Percentiles rank a stretch among this genome's conserved stretches.
These are phyloP conservation scores for Turnix velox DNA, from an alignment of 2,113 vertebrate species.

Conservation along the genomic window DNA sequence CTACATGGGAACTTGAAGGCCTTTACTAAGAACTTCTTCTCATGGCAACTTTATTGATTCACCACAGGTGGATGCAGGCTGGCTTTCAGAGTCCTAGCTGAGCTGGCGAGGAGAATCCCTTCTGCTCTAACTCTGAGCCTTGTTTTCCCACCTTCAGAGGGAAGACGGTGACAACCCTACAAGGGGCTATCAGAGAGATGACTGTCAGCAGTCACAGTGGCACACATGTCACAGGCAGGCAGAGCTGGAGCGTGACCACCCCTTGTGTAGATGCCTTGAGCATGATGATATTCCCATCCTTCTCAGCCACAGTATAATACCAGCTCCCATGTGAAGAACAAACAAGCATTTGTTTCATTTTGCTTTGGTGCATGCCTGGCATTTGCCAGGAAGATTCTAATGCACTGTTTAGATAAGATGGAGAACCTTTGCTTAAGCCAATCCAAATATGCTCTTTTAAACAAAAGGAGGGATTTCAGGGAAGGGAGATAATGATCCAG, in stretches of 20 bases:
- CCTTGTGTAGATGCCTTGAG: fast-evolving
- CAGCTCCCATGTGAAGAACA: neutral
- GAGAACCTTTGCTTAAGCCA: neutral
- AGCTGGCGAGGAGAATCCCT: neutral
- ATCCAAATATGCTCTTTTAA: slow-evolving; percentile 7
- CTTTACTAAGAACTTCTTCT: neutral
- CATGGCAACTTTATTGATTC: neutral
- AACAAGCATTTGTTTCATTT: slow-evolving; percentile 12
- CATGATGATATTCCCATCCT: neutral
- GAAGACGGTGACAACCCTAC: fast-evolving
- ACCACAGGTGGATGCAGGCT: neutral
- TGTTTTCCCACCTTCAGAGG: neutral
- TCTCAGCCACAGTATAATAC: neutral
- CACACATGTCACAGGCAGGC: neutral
- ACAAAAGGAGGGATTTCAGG: neutral
- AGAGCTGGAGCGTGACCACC: neutral
- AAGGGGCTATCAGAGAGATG: neutral
- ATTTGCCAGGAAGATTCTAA: slow-evolving; percentile 18
- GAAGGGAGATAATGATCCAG: neutral
- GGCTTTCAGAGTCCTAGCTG: neutral
- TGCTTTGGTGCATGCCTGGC: neutral
- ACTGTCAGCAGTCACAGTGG: neutral
- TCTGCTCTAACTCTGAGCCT: neutral
- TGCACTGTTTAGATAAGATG: neutral
- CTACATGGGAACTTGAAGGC: neutral